These are phyloP conservation scores for Chrysemys picta DNA, from an alignment of 2,113 vertebrate species.

Conservation along the genomic window DNA sequence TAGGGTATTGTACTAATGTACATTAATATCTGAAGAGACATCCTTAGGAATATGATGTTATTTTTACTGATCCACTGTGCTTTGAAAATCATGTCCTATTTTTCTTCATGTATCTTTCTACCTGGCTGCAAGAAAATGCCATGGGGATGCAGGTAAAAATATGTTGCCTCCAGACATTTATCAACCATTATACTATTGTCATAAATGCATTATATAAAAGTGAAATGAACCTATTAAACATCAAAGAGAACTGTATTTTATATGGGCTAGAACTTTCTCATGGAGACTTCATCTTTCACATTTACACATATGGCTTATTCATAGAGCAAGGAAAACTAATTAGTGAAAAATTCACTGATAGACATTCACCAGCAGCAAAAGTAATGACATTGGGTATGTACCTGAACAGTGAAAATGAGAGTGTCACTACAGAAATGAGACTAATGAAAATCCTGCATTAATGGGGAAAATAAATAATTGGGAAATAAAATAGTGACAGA, in stretches of 20 bases:
- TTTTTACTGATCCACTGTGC: slow-evolving; percentile 38
- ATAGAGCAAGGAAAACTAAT: neutral
- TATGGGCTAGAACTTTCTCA: neutral
- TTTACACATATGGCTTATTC: neutral
- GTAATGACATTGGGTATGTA: neutral
- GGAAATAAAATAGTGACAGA: neutral
- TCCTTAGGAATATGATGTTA: slow-evolving; percentile 25
- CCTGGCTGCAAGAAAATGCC: slow-evolving; percentile 8
- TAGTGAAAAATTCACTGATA: neutral
- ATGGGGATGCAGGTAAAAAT: slow-evolving; percentile 16
- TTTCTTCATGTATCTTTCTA: neutral
- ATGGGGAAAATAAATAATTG: neutral
- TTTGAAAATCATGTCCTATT: slow-evolving; percentile 34
- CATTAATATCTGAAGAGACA: slow-evolving; percentile 44
- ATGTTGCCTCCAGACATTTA: neutral
- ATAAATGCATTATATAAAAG: neutral
- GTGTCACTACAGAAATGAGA: neutral
- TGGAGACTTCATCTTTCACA: neutral
- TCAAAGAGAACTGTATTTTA: neutral
- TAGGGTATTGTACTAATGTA: neutral
- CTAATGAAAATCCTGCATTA: neutral
- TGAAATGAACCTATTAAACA: slow-evolving; percentile 8
- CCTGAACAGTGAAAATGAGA: neutral
- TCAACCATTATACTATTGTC: slow-evolving; percentile 13
- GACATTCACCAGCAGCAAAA: neutral